A percentile compares a stretch with the other conserved stretches of the same genome.
phyloP scores from a whole-genome alignment of 2,797 vertebrate genomes.

The Manis javanica region DNA sequence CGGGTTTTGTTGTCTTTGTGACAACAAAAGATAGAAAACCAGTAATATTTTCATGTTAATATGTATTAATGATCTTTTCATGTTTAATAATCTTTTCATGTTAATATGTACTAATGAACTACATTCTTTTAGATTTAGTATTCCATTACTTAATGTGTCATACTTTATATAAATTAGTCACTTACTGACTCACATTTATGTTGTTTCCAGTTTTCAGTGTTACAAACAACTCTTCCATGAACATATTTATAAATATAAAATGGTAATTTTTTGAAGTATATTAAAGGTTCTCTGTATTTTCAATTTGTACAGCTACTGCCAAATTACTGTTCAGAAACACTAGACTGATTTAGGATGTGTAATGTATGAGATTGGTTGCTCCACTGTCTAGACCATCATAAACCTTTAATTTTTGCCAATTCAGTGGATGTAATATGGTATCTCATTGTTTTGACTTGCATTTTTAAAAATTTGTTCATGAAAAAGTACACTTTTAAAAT shows the following conservation, averaged over 20 bases:
- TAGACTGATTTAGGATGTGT: background rate
- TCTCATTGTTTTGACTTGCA: background rate
- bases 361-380: background rate
- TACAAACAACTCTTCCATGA: background rate
- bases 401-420: background rate
- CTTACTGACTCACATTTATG: background rate
- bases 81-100: background rate
- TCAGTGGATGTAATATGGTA: background rate
- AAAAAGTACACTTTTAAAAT: background rate
- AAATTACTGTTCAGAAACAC: background rate
- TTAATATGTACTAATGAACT: background rate
- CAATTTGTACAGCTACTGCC: background rate
- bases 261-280: background rate
- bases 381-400: background rate
- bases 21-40: no score
- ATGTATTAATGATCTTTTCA: no score
- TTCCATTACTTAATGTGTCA: background rate
- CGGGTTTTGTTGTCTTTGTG: background rate
- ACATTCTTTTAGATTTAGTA: background rate
- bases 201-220: background rate
- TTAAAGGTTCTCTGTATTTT: background rate
- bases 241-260: background rate
- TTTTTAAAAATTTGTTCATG: background rate
- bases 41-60: no score
- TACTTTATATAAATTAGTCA: background rate